Conservation (phyloP, 2,113 vertebrate species). For the crab-eating macaque (Macaca fascicularis) region T2T-MFA8v1.1 NC_088388.1:55389501-55390000, state of each 20-base stretch:
- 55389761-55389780: constrained; percentile 27
- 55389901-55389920: not conserved
- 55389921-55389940: not conserved
- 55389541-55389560: not conserved
- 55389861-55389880: not conserved
- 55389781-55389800: not conserved
- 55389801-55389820: not conserved
- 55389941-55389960: not conserved
- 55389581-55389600: not conserved
- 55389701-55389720: not conserved
- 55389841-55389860: not conserved
- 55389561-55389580: not conserved
- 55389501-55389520: constrained; percentile 24
- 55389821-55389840: not conserved
- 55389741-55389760: constrained; percentile 24
- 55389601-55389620: not conserved
- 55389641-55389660: not conserved
- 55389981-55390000: not conserved
- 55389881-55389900: not conserved
- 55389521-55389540: not conserved
- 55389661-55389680: not conserved
- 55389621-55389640: not conserved
- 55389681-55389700: constrained; percentile 16
- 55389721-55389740: not conserved
- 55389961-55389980: not conserved